Evolutionary conservation across 2,888 invertebrate species (phyloP).

Genomic region (Meteorus colon): DNA sequence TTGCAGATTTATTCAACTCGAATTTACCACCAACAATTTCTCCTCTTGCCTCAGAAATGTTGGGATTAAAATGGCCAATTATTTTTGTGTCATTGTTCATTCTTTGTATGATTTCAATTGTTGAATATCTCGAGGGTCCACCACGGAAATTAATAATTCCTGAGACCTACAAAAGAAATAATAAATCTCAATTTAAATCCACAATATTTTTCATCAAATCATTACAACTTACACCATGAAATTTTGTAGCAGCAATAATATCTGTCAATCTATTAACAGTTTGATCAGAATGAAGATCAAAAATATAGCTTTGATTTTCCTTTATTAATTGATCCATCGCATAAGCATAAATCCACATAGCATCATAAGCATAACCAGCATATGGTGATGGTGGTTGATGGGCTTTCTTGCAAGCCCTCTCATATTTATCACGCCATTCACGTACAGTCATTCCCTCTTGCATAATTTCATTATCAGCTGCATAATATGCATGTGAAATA

Average conservation of each 20-base stretch:
- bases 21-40: conserved; percentile 76
- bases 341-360: conserved; percentile 86
- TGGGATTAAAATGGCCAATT: conserved; percentile 78
- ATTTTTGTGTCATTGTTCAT: conserved; percentile 73
- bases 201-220: neutral
- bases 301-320: conserved; percentile 77
- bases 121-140: conserved; percentile 80
- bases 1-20: conserved; percentile 75
- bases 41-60: conserved; percentile 72
- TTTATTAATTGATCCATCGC: conserved; percentile 80
- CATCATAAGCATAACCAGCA: conserved; percentile 87
- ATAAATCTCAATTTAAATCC: too few relatives aligned
- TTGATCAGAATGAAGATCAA: conserved; percentile 75
- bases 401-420: conserved; percentile 57
- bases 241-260: conserved; percentile 80
- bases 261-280: conserved; percentile 78
- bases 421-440: conserved; percentile 77
- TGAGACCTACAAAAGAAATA: conserved; percentile 71
- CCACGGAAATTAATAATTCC: conserved; percentile 82
- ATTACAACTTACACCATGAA: conserved; percentile 77
- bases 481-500: conserved; percentile 81
- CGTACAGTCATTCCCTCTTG: conserved; percentile 80
- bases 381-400: conserved; percentile 76
- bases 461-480: conserved; percentile 77
- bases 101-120: conserved; percentile 79